Evolutionary conservation across 1,140 invertebrate species (phyloP), one percentile per base, ranked within the genome.

Genomic region (Ostrea denselamellosa): DNA sequence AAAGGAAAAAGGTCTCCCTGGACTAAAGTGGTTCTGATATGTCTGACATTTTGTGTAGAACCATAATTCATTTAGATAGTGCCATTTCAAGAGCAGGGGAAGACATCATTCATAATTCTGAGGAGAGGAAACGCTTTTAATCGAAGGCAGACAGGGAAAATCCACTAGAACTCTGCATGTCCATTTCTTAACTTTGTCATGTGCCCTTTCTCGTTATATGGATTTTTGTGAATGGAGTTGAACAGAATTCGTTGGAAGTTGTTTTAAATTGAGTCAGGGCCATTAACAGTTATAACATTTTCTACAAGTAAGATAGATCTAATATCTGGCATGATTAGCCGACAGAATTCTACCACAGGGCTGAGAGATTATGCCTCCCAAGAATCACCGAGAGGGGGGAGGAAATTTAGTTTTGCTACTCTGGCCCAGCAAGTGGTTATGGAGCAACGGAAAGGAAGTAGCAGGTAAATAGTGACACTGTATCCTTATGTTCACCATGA

Each of bases 21-120:
- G 28, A 25, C 68, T 77, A 25, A 77, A 77, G 68, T 77, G 68
- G 68, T 4, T 25, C 22, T 28, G 25, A 25, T 34, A 4, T 22
- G 68, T 77, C 68, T 28, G 25, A 77, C 14, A 25, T 77, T 77
- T 77, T 77, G 25, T 17, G 0, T 28, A 34, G 68, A 34, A 17
- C 68, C 68, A 77, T 77, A 77, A 77, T 77, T 77, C 68, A 77
- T 77, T 77, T 25, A 71, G 22, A 44, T 25, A 77, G 68, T 77
- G 68, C 14, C 68, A 77, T 77, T 77, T 77, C 68, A 77, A 77
- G 68, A 77, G 22, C 3, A 2, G 9, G 28, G 0, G 68, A 34
- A 77, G 68, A 77, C 68, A 77, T 77, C 25, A 44, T 77, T 77
- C 68, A 77, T 77, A 77, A 77, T 77, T 77, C 68, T 28, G 68